A percentile compares a stretch with the other conserved stretches of the same genome.
Evolutionary conservation across 2,797 vertebrate genomes (phyloP).

Genomic region (Acanthiza pusilla): DNA sequence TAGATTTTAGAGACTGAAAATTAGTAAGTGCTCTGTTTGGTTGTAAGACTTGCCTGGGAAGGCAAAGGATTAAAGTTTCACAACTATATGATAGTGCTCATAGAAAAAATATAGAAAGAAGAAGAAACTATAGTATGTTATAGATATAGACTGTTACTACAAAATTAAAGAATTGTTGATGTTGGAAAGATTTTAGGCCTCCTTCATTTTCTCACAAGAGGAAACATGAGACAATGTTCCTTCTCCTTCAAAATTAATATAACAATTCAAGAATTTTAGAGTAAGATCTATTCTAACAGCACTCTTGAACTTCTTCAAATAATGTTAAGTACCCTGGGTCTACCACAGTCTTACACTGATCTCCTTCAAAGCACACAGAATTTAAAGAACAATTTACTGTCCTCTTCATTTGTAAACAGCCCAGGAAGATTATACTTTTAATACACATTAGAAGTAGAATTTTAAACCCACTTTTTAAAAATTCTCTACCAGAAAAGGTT

Average conservation of each 20-base stretch:
- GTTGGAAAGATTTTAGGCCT: not conserved
- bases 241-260: not conserved
- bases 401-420: not conserved
- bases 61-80: not conserved
- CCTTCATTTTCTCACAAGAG: not conserved
- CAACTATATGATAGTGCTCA: not conserved
- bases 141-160: not conserved
- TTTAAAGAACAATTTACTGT: not conserved
- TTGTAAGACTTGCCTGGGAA: not conserved
- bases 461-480: not conserved
- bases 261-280: not conserved
- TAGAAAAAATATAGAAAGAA: not conserved
- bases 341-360: not conserved
- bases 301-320: not conserved
- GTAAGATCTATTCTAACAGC: not conserved
- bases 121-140: not conserved
- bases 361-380: not conserved
- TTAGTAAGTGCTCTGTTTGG: not conserved
- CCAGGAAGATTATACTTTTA: not conserved
- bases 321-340: not conserved
- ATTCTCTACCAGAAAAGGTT: not conserved
- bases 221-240: not conserved
- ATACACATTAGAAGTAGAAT: not conserved
- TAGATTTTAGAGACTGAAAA: not conserved
- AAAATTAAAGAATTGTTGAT: not conserved